Conservation (phyloP, 1,140 invertebrate species). For the Pollicipes pollicipes region DNA sequence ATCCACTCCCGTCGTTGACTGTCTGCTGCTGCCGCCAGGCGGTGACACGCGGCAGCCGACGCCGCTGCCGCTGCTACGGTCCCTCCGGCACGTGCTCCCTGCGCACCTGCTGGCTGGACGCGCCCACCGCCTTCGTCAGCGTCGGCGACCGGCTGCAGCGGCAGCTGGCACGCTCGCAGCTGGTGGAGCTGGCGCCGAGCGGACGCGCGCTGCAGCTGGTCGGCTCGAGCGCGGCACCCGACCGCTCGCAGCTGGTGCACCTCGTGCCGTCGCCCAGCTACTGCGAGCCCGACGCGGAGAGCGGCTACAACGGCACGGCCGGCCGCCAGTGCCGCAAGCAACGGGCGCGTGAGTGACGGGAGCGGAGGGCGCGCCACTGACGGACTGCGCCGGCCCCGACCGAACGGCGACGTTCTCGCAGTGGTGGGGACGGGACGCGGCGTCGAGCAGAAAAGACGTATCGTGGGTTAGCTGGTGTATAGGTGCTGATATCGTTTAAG, state of each 20-base stretch:
- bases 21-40: constrained; percentile 20
- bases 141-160: constrained; percentile 38
- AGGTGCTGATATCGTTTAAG: too few species aligned
- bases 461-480: too few species aligned
- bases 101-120: constrained; percentile 36
- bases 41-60: constrained; percentile 32
- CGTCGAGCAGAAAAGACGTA: too few species aligned
- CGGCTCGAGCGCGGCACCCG: constrained; percentile 15
- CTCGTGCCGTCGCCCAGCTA: constrained; percentile 39
- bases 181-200: constrained; percentile 19
- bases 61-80: constrained; percentile 45
- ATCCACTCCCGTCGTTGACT: too few species aligned
- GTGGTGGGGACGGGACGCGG: too few species aligned
- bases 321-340: background rate
- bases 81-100: constrained; percentile 31
- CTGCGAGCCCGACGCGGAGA: constrained; percentile 34
- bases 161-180: constrained; percentile 26
- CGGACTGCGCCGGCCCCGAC: too few species aligned
- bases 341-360: background rate
- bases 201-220: background rate
- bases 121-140: constrained; percentile 33
- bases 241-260: constrained; percentile 34
- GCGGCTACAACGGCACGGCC: constrained; percentile 44
- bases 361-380: too few species aligned
- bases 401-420: too few species aligned